phyloP scores from a whole-genome alignment of 1,140 invertebrate genomes.

The Sitophilus oryzae region DNA sequence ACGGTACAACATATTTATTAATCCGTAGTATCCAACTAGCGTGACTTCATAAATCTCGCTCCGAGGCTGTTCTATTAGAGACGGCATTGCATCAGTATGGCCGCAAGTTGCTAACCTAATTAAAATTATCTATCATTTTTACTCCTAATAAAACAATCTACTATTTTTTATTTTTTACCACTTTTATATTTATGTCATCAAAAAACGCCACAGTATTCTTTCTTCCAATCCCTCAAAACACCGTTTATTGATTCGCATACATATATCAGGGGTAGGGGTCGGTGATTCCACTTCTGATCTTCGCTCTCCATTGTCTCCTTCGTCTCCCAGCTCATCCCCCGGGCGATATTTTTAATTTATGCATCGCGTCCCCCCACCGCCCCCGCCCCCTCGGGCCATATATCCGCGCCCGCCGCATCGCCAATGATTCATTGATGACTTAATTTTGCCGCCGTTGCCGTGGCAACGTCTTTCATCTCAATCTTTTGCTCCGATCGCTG shows the following conservation, averaged over 20 bases:
- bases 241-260: slow-evolving; percentile 17
- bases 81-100: too few relatives aligned
- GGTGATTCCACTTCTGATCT: slow-evolving; percentile 16
- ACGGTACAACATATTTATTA: too few relatives aligned
- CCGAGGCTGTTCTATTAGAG: too few relatives aligned
- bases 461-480: slow-evolving; percentile 34
- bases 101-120: too few relatives aligned
- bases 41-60: too few relatives aligned
- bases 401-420: slow-evolving; percentile 35
- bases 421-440: slow-evolving; percentile 43
- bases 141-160: too few relatives aligned
- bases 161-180: too few relatives aligned
- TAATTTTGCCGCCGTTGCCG: slow-evolving; percentile 39
- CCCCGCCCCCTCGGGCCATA: slow-evolving; percentile 25
- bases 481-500: slow-evolving; percentile 27
- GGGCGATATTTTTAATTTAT: slow-evolving; percentile 40
- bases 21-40: too few relatives aligned
- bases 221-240: not conserved
- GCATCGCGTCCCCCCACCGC: slow-evolving; percentile 18
- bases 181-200: too few relatives aligned
- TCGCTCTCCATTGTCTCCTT: slow-evolving; percentile 20
- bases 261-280: slow-evolving; percentile 2
- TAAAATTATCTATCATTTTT: too few relatives aligned
- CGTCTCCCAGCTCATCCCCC: slow-evolving; percentile 12
- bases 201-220: not conserved